These are phyloP conservation scores for Polia nebulosa DNA, from an alignment of 2,888 invertebrate species.

Conservation along the genomic window DNA sequence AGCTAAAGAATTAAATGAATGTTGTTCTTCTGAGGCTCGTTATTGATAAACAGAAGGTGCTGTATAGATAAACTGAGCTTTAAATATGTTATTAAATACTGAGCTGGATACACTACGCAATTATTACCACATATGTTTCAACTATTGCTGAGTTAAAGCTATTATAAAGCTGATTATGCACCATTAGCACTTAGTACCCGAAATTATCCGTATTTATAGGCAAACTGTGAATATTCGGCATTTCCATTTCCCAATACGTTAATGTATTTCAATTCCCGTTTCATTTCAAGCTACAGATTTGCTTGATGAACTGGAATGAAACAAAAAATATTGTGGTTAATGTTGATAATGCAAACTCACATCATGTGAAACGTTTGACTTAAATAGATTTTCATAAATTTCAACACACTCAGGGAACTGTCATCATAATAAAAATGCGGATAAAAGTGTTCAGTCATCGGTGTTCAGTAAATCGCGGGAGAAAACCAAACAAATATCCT, in stretches of 20 bases:
- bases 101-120: slow-evolving; percentile 29
- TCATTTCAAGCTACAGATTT: slow-evolving; percentile 74
- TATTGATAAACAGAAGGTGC: slow-evolving; percentile 26
- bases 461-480: slow-evolving; percentile 75
- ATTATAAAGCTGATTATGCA: slow-evolving; percentile 47
- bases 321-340: slow-evolving; percentile 10
- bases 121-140: slow-evolving; percentile 59
- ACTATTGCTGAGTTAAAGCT: slow-evolving; percentile 56
- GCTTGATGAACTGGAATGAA: slow-evolving; percentile 53
- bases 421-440: slow-evolving; percentile 61
- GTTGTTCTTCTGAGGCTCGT: slow-evolving; percentile 9
- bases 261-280: slow-evolving; percentile 76
- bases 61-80: slow-evolving; percentile 30
- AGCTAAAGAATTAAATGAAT: slow-evolving; percentile 6
- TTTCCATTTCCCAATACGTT: slow-evolving; percentile 66
- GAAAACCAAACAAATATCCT: slow-evolving; percentile 79
- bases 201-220: slow-evolving; percentile 68
- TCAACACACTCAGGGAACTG: slow-evolving; percentile 62
- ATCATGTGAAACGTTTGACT: slow-evolving; percentile 22
- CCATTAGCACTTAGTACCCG: slow-evolving; percentile 61
- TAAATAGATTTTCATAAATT: slow-evolving; percentile 41
- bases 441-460: slow-evolving; percentile 72
- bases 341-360: slow-evolving; percentile 2
- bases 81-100: slow-evolving; percentile 41
- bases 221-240: slow-evolving; percentile 57